phyloP scores from a whole-genome alignment of 1,140 invertebrate genomes.

The Brachionus plicatilis region DNA sequence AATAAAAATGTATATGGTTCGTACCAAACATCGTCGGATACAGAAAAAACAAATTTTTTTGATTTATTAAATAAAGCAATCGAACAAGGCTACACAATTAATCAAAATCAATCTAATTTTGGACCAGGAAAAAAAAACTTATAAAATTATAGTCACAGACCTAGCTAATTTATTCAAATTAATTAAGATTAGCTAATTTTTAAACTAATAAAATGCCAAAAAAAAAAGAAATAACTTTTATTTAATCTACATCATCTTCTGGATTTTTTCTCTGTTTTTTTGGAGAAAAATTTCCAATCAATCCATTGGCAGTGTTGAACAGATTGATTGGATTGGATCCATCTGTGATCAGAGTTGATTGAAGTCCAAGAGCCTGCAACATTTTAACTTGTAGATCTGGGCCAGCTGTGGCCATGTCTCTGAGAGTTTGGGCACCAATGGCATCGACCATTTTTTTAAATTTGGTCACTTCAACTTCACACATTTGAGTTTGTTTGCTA shows the following conservation, averaged over 20 bases:
- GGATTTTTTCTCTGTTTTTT: neutral
- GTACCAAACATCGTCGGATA: neutral
- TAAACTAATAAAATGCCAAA: neutral
- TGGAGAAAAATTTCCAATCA: slow-evolving; percentile 48
- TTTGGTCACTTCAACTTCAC: slow-evolving; percentile 56
- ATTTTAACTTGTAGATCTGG: slow-evolving; percentile 57
- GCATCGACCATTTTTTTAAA: slow-evolving; percentile 57
- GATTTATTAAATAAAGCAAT: neutral
- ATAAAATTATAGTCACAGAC: neutral
- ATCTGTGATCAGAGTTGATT: slow-evolving; percentile 58
- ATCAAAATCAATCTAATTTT: neutral
- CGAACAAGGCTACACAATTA: neutral
- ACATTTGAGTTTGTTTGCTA: slow-evolving; percentile 50
- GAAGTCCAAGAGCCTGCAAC: slow-evolving; percentile 57
- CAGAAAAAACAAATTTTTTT: neutral
- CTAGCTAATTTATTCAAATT: neutral
- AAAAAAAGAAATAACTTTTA: neutral
- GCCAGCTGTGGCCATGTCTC: slow-evolving; percentile 57
- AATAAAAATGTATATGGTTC: neutral
- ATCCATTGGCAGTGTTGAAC: slow-evolving; percentile 57
- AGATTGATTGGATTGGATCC: slow-evolving; percentile 58
- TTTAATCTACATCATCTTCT: neutral
- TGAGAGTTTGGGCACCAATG: slow-evolving; percentile 57
- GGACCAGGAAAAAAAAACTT: neutral
- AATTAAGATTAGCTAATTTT: neutral